Conservation (phyloP, 2,888 invertebrate genomes). For the Dolichopus griseipennis region DNA sequence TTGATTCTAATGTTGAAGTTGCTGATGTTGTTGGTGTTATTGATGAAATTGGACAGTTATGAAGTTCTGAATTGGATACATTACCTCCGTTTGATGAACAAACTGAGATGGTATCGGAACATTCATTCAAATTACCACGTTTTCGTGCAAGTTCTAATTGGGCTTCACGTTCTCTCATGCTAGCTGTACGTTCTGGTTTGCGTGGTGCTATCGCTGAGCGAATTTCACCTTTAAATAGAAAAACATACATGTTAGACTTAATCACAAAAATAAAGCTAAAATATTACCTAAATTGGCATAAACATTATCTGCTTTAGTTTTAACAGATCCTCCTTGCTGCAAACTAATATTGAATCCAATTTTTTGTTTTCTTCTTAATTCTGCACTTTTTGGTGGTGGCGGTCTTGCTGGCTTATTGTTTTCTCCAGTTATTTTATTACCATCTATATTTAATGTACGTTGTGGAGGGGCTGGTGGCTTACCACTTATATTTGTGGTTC, state of each 20-base stretch:
- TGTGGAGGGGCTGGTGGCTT: conserved; percentile 74
- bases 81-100: conserved; percentile 44
- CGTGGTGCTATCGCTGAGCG: conserved; percentile 71
- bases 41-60: conserved; percentile 49
- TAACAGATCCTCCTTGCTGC: conserved; percentile 34
- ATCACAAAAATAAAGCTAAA: conserved; percentile 5
- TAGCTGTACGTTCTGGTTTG: conserved; percentile 78
- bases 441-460: conserved; percentile 36
- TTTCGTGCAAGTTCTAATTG: conserved; percentile 51
- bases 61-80: conserved; percentile 35
- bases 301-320: conserved; percentile 51
- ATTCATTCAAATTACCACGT: conserved; percentile 33
- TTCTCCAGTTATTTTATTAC: conserved; percentile 39
- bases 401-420: conserved; percentile 59
- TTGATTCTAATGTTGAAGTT: conserved; percentile 16
- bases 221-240: conserved; percentile 58
- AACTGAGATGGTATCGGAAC: conserved; percentile 43
- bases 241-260: background rate
- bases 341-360: conserved; percentile 31
- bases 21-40: conserved; percentile 51
- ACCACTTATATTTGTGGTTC: conserved; percentile 33
- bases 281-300: conserved; percentile 67
- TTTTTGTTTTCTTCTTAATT: conserved; percentile 53
- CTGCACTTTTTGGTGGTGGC: conserved; percentile 63
- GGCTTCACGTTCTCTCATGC: conserved; percentile 71